Conservation (phyloP, 2,888 invertebrate species). For the Alentia gelatinosa region DNA sequence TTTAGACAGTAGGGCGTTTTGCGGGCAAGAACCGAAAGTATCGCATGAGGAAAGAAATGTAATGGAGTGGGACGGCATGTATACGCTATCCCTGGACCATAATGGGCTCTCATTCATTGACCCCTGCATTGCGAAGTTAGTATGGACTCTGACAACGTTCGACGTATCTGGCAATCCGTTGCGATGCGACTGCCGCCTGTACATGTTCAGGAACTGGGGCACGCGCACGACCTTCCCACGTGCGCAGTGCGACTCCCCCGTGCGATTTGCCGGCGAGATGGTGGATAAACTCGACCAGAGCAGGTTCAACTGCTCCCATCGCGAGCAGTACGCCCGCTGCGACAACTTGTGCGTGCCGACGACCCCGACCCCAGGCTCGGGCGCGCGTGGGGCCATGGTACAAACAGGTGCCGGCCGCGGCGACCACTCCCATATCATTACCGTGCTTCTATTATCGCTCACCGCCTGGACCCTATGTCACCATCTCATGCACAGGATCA, state of each 20-base stretch:
- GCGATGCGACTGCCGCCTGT: slow-evolving; percentile 57
- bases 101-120: slow-evolving; percentile 59
- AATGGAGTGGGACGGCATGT: slow-evolving; percentile 61
- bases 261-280: slow-evolving; percentile 53
- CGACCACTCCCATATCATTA: background rate
- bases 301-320: slow-evolving; percentile 48
- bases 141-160: slow-evolving; percentile 59
- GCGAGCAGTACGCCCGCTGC: slow-evolving; percentile 22
- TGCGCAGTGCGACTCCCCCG: slow-evolving; percentile 59
- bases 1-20: slow-evolving; percentile 60
- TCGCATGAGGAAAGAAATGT: slow-evolving; percentile 54
- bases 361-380: slow-evolving; percentile 10
- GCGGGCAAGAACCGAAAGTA: slow-evolving; percentile 59
- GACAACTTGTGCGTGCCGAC: slow-evolving; percentile 24
- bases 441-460: background rate
- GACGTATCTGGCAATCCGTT: slow-evolving; percentile 58
- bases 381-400: background rate
- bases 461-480: background rate
- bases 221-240: slow-evolving; percentile 55
- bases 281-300: slow-evolving; percentile 39
- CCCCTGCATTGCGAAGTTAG: slow-evolving; percentile 59
- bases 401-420: background rate
- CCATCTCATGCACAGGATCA: background rate
- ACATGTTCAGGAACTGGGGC: slow-evolving; percentile 52
- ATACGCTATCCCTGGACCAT: slow-evolving; percentile 60